Evolutionary conservation across 2,113 vertebrate genomes (phyloP).

Genomic region (Notarius lentiginosus): DNA sequence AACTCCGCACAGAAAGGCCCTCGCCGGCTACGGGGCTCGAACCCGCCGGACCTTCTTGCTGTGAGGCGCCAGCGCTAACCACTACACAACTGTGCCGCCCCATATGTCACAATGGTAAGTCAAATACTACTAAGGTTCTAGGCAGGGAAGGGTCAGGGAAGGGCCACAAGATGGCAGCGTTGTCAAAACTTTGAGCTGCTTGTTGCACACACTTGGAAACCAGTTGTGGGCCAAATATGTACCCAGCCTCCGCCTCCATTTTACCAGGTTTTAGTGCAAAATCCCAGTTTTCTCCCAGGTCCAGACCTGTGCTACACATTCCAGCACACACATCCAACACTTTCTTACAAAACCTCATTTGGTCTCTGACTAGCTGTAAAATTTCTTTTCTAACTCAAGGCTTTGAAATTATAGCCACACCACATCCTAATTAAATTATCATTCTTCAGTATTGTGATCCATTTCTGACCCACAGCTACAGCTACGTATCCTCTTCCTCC

Average conservation of each 20-base stretch:
- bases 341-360: not conserved
- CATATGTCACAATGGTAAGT: not conserved
- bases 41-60: no score
- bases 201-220: not conserved
- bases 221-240: not conserved
- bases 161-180: not conserved
- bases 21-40: no score
- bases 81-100: no score
- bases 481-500: not conserved
- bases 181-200: not conserved
- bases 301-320: not conserved
- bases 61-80: no score
- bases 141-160: not conserved
- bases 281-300: not conserved
- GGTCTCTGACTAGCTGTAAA: not conserved
- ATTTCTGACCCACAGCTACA: not conserved
- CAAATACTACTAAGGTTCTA: not conserved
- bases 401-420: not conserved
- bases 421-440: not conserved
- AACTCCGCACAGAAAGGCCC: no score
- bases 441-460: not conserved
- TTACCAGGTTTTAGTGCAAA: not conserved
- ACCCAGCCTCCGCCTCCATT: not conserved
- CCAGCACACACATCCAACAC: not conserved
- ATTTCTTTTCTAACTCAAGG: not conserved